Evolutionary conservation across 2,888 invertebrate species (phyloP).

Genomic region (Eupithecia tripunctaria): DNA sequence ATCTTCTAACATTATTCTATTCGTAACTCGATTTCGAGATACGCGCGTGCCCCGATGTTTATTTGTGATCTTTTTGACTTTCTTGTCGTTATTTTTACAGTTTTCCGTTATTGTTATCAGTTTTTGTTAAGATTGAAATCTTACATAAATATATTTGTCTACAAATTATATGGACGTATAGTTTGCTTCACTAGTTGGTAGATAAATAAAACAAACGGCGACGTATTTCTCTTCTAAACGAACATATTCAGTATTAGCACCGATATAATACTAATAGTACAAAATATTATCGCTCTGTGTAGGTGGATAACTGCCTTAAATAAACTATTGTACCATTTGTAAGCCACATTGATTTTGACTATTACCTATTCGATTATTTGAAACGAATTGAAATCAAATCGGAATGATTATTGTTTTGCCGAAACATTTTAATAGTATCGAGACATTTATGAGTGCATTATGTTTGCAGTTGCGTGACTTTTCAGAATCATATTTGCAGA

Average conservation of each 20-base stretch:
- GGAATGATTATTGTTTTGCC: constrained; percentile 48
- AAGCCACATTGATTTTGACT: constrained; percentile 49
- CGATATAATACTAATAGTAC: neutral
- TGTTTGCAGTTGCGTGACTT: constrained; percentile 74
- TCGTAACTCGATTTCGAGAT: neutral
- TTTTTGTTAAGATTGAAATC: neutral
- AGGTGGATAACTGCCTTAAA: constrained; percentile 10
- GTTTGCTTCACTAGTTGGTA: neutral
- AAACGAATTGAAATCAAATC: constrained; percentile 47
- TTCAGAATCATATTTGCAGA: constrained; percentile 50
- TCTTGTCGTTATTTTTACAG: neutral
- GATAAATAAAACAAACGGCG: neutral
- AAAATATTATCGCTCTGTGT: constrained; percentile 4
- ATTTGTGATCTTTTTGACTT: neutral
- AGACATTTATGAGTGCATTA: constrained; percentile 67
- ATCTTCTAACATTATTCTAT: neutral
- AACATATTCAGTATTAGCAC: neutral
- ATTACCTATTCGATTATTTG: constrained; percentile 38
- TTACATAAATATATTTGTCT: neutral
- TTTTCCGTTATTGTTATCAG: neutral
- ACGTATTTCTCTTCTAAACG: neutral
- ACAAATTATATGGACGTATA: neutral
- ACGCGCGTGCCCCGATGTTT: no score
- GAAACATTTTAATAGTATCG: constrained; percentile 64
- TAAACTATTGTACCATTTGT: constrained; percentile 38